A percentile compares a stretch with the other conserved stretches of the same genome.
Evolutionary conservation across 1,140 invertebrate genomes (phyloP).

Genomic region (Sarcophaga bullata): DNA sequence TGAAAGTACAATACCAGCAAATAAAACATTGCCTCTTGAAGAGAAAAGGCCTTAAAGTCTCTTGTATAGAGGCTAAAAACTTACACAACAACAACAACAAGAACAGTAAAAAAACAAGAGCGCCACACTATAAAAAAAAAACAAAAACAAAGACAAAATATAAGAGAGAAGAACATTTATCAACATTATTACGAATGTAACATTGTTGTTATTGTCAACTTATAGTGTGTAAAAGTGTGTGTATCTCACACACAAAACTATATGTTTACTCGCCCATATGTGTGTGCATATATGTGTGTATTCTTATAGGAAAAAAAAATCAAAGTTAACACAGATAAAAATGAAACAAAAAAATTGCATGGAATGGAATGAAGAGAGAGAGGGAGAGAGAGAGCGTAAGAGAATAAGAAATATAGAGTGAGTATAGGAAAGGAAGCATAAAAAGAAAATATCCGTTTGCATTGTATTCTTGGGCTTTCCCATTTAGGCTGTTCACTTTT

Average conservation of each 20-base stretch:
- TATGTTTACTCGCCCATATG: too few species aligned
- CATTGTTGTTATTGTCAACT: neutral
- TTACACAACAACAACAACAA: neutral
- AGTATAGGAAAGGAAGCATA: neutral
- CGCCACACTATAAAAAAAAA: too few species aligned
- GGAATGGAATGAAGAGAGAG: too few species aligned
- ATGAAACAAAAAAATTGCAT: neutral
- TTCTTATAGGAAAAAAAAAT: neutral
- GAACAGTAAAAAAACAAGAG: too few species aligned
- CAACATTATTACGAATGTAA: conserved; percentile 22
- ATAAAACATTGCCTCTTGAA: conserved; percentile 24
- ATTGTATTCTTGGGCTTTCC: neutral
- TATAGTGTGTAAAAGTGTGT: neutral
- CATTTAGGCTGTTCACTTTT: conserved; percentile 3
- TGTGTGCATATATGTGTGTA: too few species aligned
- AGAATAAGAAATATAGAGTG: too few species aligned
- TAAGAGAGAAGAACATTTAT: neutral
- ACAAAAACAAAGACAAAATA: conserved; percentile 5
- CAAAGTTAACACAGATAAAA: neutral
- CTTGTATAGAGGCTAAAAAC: neutral
- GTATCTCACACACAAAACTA: too few species aligned
- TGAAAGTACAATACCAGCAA: neutral
- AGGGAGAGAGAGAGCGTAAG: too few species aligned
- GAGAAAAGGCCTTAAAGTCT: neutral
- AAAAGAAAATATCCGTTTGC: conserved; percentile 20